Percentiles rank a stretch among this genome's conserved stretches.
These are phyloP conservation scores for Eupithecia tripunctaria DNA, from an alignment of 2,888 invertebrate species.

Conservation along the genomic window DNA sequence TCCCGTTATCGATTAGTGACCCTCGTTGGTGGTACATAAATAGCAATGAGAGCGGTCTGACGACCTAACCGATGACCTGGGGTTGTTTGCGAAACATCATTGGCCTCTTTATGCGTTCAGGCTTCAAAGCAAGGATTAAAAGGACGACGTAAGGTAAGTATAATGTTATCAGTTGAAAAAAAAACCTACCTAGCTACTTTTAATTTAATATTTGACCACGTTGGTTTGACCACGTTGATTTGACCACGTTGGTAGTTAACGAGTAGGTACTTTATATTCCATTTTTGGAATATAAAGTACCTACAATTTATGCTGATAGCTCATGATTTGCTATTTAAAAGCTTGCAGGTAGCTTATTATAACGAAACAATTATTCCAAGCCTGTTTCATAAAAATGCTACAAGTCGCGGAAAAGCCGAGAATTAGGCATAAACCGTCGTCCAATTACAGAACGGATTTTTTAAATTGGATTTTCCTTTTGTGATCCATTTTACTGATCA, in stretches of 20 bases:
- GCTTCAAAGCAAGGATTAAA: background rate
- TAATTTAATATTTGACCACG: background rate
- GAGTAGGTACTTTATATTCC: background rate
- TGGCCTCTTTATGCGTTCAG: conserved; percentile 15
- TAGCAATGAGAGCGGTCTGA: conserved; percentile 42
- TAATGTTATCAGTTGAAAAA: too few relatives aligned
- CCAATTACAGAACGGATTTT: conserved; percentile 41
- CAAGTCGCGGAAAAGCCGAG: conserved; percentile 27
- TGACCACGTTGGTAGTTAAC: background rate
- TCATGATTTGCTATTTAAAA: background rate
- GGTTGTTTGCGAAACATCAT: conserved; percentile 41
- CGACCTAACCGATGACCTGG: conserved; percentile 42
- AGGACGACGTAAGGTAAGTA: too few relatives aligned
- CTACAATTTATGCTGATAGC: background rate
- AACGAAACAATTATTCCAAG: conserved; percentile 4
- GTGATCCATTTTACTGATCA: conserved; percentile 38
- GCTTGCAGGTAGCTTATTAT: background rate
- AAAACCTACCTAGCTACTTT: background rate
- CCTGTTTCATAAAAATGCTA: conserved; percentile 21
- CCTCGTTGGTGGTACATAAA: conserved; percentile 41
- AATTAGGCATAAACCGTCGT: conserved; percentile 34
- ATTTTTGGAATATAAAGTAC: too few relatives aligned
- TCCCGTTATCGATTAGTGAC: conserved; percentile 41
- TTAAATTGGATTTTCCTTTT: conserved; percentile 44
- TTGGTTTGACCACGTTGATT: background rate